Evolutionary conservation across 2,113 vertebrate genomes (phyloP).

Genomic region (Semicossyphus pulcher): DNA sequence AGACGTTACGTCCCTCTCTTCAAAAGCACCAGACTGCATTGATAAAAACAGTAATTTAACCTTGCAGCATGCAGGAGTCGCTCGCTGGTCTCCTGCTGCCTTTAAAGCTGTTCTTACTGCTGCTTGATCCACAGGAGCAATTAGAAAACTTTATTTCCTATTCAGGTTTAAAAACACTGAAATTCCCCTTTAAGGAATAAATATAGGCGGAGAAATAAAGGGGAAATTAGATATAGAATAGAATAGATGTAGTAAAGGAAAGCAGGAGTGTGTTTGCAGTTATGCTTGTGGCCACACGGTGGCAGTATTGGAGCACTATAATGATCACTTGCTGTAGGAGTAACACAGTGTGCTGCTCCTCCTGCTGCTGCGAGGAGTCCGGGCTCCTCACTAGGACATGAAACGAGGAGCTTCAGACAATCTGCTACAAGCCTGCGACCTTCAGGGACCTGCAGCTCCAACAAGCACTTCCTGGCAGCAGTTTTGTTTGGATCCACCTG

Average conservation of each 20-base stretch:
- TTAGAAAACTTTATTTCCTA: too few relatives aligned
- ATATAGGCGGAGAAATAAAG: too few relatives aligned
- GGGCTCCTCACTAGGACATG: not conserved
- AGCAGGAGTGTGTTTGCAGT: conserved; percentile 3
- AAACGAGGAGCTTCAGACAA: not conserved
- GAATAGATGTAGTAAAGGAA: not conserved
- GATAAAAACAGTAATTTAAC: too few relatives aligned
- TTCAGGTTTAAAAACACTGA: too few relatives aligned
- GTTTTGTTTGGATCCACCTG: not conserved
- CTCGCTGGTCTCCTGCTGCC: too few relatives aligned
- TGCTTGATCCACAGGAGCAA: too few relatives aligned
- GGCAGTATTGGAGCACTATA: conserved; percentile 57
- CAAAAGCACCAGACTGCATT: too few relatives aligned
- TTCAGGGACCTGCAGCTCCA: conserved; percentile 6
- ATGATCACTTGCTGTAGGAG: not conserved
- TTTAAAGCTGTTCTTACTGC: too few relatives aligned
- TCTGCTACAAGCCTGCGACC: not conserved
- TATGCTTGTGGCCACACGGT: conserved; percentile 14
- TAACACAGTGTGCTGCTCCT: not conserved
- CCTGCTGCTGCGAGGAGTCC: not conserved
- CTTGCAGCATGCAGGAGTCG: too few relatives aligned
- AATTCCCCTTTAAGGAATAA: too few relatives aligned
- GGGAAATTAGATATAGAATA: not conserved
- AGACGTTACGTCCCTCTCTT: too few relatives aligned
- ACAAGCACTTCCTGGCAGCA: conserved; percentile 19